Evolutionary conservation across 2,888 invertebrate species (phyloP).

Genomic region (Diadromus collaris): DNA sequence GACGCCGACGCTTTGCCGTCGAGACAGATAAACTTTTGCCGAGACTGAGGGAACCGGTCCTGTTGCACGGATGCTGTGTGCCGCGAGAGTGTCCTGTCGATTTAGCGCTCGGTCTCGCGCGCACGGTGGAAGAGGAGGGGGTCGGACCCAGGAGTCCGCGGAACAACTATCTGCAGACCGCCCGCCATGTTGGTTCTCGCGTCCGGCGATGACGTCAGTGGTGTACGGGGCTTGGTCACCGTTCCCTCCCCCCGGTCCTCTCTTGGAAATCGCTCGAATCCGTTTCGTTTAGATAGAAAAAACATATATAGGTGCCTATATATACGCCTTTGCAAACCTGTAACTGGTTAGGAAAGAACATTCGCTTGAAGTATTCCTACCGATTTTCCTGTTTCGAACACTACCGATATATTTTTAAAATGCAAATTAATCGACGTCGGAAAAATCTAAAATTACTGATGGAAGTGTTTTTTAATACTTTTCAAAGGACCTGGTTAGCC

Average conservation of each 20-base stretch:
- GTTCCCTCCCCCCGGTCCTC: constrained; percentile 45
- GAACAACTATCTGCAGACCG: constrained; percentile 41
- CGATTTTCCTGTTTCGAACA: not conserved
- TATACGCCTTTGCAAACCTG: constrained; percentile 35
- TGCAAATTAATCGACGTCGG: not conserved
- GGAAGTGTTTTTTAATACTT: no score
- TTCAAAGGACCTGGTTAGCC: no score
- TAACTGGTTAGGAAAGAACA: not conserved
- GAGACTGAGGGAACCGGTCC: constrained; percentile 61
- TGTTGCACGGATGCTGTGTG: constrained; percentile 51
- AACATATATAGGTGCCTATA: not conserved
- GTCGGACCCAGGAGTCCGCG: constrained; percentile 58
- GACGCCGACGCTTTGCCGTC: constrained; percentile 51
- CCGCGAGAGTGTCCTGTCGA: constrained; percentile 67
- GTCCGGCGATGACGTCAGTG: constrained; percentile 60
- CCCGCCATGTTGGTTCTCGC: constrained; percentile 61
- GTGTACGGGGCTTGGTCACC: constrained; percentile 69
- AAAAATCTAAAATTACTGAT: no score
- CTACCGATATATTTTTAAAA: not conserved
- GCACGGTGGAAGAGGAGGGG: not conserved
- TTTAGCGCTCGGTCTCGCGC: constrained; percentile 64
- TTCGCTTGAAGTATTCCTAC: not conserved
- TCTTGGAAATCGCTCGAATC: constrained; percentile 56
- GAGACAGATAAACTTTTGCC: constrained; percentile 10
- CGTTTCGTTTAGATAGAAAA: constrained; percentile 15